Evolutionary conservation across 2,888 invertebrate genomes (phyloP), one percentile per base, ranked within the genome.

Genomic region (Odontocerum albicorne): DNA sequence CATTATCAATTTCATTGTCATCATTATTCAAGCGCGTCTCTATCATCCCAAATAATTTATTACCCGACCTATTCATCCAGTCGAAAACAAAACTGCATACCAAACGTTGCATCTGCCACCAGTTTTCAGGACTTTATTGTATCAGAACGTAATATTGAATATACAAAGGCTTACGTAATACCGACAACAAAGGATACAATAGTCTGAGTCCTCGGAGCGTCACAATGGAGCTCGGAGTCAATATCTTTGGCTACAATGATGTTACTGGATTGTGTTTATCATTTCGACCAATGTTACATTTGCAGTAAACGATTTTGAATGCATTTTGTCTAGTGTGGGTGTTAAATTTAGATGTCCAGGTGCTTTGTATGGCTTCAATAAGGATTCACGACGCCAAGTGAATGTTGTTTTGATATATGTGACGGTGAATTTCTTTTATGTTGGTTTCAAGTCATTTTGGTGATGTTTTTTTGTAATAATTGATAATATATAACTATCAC

Each of bases 271-370:
- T 44, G 44, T 44, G 44, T 44, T 44, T 44, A 32, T 31, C 44
- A 17, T 44, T 44, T 32, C 31, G 44, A 32, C 32, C 31, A 44
- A 19, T n/a, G 44, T 19, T 44, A 32, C 31, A 44, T 15, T 16
- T 44, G 31, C 27, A 27, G 31, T 49, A 49, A 49, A 39, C 40
- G 49, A 49, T 49, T 49, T 49, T 40, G 20, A 49, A 49, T 49
- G 31, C 17, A 40, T 31, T 49, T 2, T 31, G 16, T 15, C n/a
- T 7, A 17, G 32, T 15, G 49, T 49, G 40, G 49, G 40, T 40
- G 49, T 40, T 44, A 16, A 12, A 31, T 44, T 44, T 44, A 44
- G 44, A 32, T 32, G 32, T 44, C 17, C 32, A 15, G 15, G 42
- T n/a, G n/a, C n/a, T n/a, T n/a, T n/a, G n/a, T n/a, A n/a, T n/a